phyloP scores from a whole-genome alignment of 2,797 vertebrate species.

The Adrianichthys oophorus region DNA sequence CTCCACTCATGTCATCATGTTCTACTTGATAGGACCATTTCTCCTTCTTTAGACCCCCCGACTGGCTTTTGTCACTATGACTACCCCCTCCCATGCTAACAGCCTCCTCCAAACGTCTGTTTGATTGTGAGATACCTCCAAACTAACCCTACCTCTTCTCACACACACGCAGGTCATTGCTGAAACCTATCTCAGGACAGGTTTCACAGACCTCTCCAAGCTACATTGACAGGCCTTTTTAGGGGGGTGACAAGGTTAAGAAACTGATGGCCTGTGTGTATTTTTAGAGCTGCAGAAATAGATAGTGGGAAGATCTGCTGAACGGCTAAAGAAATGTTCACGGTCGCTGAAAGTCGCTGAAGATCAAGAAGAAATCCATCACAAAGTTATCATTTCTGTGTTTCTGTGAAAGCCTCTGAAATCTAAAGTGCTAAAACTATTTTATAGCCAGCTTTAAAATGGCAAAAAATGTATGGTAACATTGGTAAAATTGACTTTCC shows the following conservation, averaged over 20 bases:
- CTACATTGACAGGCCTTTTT: conserved; percentile 38
- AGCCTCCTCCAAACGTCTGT: conserved; percentile 60
- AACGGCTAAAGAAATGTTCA: conserved; percentile 68
- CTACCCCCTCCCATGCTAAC: conserved; percentile 42
- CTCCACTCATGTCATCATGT: conserved; percentile 12
- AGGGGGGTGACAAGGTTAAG: conserved; percentile 17
- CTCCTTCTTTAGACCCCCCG: conserved; percentile 17
- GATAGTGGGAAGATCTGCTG: conserved; percentile 34
- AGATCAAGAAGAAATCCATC: conserved; percentile 72
- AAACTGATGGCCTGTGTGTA: conserved; percentile 64
- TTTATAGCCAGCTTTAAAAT: conserved; percentile 47
- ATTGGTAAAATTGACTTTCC: conserved; percentile 72
- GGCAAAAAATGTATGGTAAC: conserved; percentile 73
- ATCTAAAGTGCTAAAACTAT: conserved; percentile 61
- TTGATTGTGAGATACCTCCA: conserved; percentile 60
- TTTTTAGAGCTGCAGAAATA: conserved; percentile 72
- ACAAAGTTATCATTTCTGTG: conserved; percentile 50
- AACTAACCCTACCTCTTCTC: conserved; percentile 29
- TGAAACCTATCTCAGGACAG: conserved; percentile 61
- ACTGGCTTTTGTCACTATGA: conserved; percentile 33
- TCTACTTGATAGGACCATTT: conserved; percentile 22
- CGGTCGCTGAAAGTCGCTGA: conserved; percentile 57
- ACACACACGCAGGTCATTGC: conserved; percentile 44
- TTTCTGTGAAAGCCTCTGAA: conserved; percentile 63
- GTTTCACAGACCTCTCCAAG: conserved; percentile 44